A percentile compares a stretch with the other conserved stretches of the same genome.
Evolutionary conservation across 2,113 vertebrate genomes (phyloP).

Genomic region (Pangasianodon gigas): DNA sequence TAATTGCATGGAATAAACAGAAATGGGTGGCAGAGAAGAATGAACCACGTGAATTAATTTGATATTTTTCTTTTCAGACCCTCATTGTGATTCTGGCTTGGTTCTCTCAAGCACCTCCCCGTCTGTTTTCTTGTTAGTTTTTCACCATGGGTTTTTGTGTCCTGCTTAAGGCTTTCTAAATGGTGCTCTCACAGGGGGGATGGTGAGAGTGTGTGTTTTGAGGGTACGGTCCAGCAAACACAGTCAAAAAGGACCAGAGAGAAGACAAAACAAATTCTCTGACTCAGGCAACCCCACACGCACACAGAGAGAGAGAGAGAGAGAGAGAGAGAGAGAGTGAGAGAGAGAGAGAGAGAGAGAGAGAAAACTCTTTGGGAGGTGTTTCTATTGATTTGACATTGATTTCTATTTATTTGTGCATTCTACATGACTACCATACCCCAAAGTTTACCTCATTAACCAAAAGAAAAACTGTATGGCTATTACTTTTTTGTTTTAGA

Average conservation of each 20-base stretch:
- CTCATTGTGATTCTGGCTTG: slow-evolving; percentile 22
- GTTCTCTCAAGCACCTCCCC: slow-evolving; percentile 38
- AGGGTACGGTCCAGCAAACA: not conserved
- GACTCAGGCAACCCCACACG: slow-evolving; percentile 1
- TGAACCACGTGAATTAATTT: slow-evolving; percentile 1
- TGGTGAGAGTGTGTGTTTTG: slow-evolving; percentile 31
- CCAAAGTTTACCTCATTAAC: not conserved
- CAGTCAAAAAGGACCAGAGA: slow-evolving; percentile 34
- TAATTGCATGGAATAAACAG: slow-evolving; percentile 20
- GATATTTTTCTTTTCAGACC: slow-evolving; percentile 22
- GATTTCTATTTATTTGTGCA: not conserved
- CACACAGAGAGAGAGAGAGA: not conserved
- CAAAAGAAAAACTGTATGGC: too few species aligned
- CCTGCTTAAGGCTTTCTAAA: slow-evolving; percentile 29
- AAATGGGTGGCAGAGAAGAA: slow-evolving; percentile 7
- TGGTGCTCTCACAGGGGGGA: slow-evolving; percentile 9
- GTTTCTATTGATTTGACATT: not conserved
- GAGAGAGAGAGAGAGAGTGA: not conserved
- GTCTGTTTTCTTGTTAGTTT: slow-evolving; percentile 48
- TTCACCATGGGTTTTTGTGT: slow-evolving; percentile 43
- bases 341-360: too few species aligned
- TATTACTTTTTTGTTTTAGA: too few species aligned
- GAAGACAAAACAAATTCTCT: slow-evolving; percentile 49
- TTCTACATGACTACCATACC: not conserved
- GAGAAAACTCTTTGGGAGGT: not conserved